A percentile compares a stretch with the other conserved stretches of the same genome.
phyloP scores from a whole-genome alignment of 1,140 invertebrate species.

The Ips typographus region DNA sequence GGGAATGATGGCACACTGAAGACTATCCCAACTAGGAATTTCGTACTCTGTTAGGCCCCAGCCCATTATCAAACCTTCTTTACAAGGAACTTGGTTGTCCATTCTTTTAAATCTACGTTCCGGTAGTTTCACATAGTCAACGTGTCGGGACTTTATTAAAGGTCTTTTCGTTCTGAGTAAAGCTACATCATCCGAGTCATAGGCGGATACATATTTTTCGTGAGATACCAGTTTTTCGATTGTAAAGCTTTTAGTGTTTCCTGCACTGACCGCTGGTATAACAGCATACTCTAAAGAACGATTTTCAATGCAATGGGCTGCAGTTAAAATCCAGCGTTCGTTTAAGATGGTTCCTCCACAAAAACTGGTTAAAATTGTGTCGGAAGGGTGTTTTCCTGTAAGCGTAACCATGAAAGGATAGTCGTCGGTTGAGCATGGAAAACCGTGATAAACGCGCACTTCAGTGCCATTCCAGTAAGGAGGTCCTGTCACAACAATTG shows the following conservation, averaged over 20 bases:
- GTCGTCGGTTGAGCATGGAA: conserved; percentile 20
- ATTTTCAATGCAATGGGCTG: conserved; percentile 17
- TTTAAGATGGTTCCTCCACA: conserved; percentile 26
- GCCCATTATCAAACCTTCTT: conserved; percentile 25
- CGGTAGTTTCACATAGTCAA: conserved; percentile 19
- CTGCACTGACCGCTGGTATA: not conserved
- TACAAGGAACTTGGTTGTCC: not conserved
- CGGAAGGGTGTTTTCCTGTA: not conserved
- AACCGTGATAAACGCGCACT: not conserved
- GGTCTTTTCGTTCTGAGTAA: conserved; percentile 8
- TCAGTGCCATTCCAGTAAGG: not conserved
- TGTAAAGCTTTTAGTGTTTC: not conserved
- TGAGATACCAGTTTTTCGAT: conserved; percentile 6
- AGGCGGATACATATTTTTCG: not conserved
- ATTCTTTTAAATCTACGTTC: not conserved
- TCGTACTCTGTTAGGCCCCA: conserved; percentile 11
- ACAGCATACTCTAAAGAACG: not conserved
- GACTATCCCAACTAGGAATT: not conserved
- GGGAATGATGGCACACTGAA: conserved; percentile 24
- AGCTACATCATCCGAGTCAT: conserved; percentile 23
- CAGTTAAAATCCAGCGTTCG: conserved; percentile 20
- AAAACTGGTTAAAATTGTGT: conserved; percentile 4
- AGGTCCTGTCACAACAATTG: not conserved
- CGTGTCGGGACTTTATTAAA: not conserved
- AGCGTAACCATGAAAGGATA: conserved; percentile 26